Evolutionary conservation across 2,113 vertebrate genomes (phyloP), one percentile per base, ranked within the genome.

Genomic region (Neoarius graeffei): DNA sequence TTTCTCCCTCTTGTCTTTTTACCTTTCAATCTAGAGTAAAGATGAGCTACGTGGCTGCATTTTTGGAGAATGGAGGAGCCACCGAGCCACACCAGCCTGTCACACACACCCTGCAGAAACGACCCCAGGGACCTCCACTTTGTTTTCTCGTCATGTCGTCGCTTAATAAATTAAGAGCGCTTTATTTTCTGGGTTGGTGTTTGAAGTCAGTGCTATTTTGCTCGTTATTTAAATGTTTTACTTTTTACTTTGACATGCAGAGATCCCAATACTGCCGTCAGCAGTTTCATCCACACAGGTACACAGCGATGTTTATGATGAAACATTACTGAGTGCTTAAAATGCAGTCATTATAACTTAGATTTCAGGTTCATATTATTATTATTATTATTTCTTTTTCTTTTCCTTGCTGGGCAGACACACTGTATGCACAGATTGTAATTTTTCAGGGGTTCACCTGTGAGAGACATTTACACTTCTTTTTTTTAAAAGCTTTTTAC

Each of bases 351-450:
- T 85, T 85, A 20, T 73, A 64, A 59, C 48, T 59, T 87, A 74
- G 86, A 85, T 67, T 90, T 89, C 89, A 91, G 91, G 89, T 91
- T 74, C 84, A 85, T 83, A 86, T 9, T 35, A 35, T 35, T 35
- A 35, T n/a, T n/a, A n/a, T n/a, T n/a, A n/a, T n/a, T n/a, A 35
- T 35, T 11, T 9, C 10, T 66, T 25, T 86, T 81, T 74, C 52
- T 62, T 83, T 35, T 67, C 3, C 81, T 86, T 66, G 85, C 81
- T 84, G 66, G 79, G 67, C 62, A 62, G 82, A 88, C 42, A 83
- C 87, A 88, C 62, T 71, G 62, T 59, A 64, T 66, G 35, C 86
- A 86, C 85, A 81, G 64, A 54, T 52, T 17, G 10, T 57, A 8
- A 57, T 35, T 54, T 73, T 82, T 87, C 56, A 73, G 35, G 56